Base-by-base conservation (phyloP, 1,140 invertebrate genomes). In the Lineus longissimus region DNA sequence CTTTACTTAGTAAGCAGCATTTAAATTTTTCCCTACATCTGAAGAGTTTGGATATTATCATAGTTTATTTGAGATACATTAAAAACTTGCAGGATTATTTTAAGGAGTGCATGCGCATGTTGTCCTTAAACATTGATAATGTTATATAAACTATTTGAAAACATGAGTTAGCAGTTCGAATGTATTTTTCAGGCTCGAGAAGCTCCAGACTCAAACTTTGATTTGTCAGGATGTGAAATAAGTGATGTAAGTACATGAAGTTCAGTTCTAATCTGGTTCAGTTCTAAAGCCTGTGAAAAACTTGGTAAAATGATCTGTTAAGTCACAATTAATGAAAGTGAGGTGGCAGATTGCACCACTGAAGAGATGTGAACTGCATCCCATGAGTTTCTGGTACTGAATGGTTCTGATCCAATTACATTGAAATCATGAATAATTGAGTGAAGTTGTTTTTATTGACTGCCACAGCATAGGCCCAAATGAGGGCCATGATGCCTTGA, bases 161-260 rank as follows among this genome's bases (percentile, higher is more conserved):
- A n/a, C n/a, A n/a, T n/a, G n/a, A n/a, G n/a, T n/a, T n/a, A n/a
- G n/a, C n/a, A n/a, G n/a, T n/a, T n/a, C n/a, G n/a, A n/a, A n/a
- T n/a, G n/a, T n/a, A n/a, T n/a, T n/a, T 41, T 61, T 68, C 70
- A 88, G 84, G 89, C 89, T 23, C 85, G 88, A 74, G 89, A 91
- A 80, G 88, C 86, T 70, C 89, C 89, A 19, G 89, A 90, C 74
- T 86, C 87, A 61, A 81, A 87, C 55, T 91, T 90, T 76, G 89
- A 91, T 80, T 76, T 92, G 63, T 88, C 88, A 1, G 87, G 88
- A 64, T 91, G 89, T 80, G 83, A 84, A 68, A 82, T 91, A 55
- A 85, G 85, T 71, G 80, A 84, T 57, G 85, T 69, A 22, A 51
- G 47, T 36, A 51, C 9, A 51, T 43, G 19, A 13, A 13, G 40